A percentile compares a stretch with the other conserved stretches of the same genome.
phyloP scores from a whole-genome alignment of 2,888 invertebrate species.

The Harpalus rubripes region DNA sequence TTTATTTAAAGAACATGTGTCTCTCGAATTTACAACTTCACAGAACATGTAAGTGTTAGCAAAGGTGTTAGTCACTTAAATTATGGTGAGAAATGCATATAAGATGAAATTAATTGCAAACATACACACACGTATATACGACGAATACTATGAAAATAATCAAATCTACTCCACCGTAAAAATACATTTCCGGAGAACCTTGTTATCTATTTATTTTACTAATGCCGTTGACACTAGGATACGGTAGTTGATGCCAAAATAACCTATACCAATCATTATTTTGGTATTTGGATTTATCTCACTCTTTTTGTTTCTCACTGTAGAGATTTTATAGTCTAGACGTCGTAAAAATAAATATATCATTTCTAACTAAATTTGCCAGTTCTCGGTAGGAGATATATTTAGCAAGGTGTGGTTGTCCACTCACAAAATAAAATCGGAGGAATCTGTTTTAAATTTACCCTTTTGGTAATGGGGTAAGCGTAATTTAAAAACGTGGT shows the following conservation, averaged over 20 bases:
- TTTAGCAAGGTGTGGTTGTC: background rate
- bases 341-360: slow-evolving; percentile 7
- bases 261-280: slow-evolving; percentile 26
- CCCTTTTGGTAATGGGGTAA: too few species aligned
- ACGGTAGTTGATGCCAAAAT: slow-evolving; percentile 5
- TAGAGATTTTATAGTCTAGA: background rate
- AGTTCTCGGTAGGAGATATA: background rate
- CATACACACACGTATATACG: background rate
- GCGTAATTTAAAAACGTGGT: too few species aligned
- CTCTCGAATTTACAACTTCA: background rate
- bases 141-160: slow-evolving; percentile 17
- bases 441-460: too few species aligned
- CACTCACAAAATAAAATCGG: background rate
- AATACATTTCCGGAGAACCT: slow-evolving; percentile 8
- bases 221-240: slow-evolving; percentile 5
- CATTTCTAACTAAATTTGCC: background rate
- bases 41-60: background rate
- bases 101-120: slow-evolving; percentile 17
- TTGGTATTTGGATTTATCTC: background rate
- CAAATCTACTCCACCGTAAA: slow-evolving; percentile 10
- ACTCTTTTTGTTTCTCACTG: slow-evolving; percentile 6
- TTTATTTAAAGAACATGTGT: slow-evolving; percentile 13
- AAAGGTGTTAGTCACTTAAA: background rate
- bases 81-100: slow-evolving; percentile 13
- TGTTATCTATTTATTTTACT: slow-evolving; percentile 7